A percentile compares a stretch with the other conserved stretches of the same genome.
These are phyloP conservation scores for Telmatochromis brichardi DNA, from an alignment of 2,113 vertebrate genomes.

Conservation along the genomic window DNA sequence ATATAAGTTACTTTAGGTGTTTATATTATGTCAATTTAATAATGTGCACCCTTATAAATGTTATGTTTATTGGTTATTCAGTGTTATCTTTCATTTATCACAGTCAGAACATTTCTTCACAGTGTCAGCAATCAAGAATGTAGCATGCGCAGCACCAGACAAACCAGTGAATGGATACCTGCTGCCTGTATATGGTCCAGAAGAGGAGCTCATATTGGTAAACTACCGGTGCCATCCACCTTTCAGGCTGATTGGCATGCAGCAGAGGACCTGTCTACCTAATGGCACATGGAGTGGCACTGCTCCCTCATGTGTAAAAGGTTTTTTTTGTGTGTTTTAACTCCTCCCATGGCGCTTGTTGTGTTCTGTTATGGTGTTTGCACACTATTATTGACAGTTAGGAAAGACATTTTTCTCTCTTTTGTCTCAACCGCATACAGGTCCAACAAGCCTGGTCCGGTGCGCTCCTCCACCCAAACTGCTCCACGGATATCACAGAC, in stretches of 20 bases:
- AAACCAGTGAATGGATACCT: slow-evolving; percentile 75
- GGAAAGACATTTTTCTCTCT: background rate
- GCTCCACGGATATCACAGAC: slow-evolving; percentile 76
- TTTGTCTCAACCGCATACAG: background rate
- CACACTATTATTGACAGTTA: background rate
- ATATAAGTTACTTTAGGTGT: background rate
- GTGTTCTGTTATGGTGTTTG: background rate
- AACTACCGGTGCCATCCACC: slow-evolving; percentile 81
- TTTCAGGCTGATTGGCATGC: slow-evolving; percentile 77
- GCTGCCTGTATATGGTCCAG: slow-evolving; percentile 69
- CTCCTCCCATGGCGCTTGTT: background rate
- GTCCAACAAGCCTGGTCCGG: slow-evolving; percentile 57
- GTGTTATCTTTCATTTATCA: background rate
- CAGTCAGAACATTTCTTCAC: background rate
- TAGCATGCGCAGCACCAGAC: slow-evolving; percentile 73
- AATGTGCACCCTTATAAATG: background rate
- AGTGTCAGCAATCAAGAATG: slow-evolving; percentile 53
- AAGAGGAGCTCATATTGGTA: slow-evolving; percentile 68
- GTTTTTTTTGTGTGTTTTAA: slow-evolving; percentile 38
- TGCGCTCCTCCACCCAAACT: slow-evolving; percentile 75
- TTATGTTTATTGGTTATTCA: background rate
- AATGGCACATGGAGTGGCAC: slow-evolving; percentile 81
- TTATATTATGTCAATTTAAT: background rate
- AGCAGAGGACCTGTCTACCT: slow-evolving; percentile 76
- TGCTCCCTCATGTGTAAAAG: slow-evolving; percentile 81